These are phyloP conservation scores for Crotophaga sulcirostris DNA, from an alignment of 2,113 vertebrate genomes.

Conservation along the genomic window DNA sequence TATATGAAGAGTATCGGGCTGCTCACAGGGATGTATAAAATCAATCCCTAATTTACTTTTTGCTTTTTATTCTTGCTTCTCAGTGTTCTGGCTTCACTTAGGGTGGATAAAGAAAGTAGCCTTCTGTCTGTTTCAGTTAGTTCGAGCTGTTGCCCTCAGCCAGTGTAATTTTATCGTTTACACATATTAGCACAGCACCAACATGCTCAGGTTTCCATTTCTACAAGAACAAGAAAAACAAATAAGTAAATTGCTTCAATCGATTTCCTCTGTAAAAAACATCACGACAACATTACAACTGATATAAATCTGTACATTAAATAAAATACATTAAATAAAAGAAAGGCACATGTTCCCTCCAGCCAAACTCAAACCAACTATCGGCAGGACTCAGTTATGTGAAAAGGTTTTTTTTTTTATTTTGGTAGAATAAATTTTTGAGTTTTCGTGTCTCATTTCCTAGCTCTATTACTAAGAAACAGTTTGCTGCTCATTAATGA, in stretches of 20 bases:
- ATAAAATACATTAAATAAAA: neutral
- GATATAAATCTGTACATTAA: constrained; percentile 3
- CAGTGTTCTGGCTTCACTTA: neutral
- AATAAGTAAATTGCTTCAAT: neutral
- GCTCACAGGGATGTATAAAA: neutral
- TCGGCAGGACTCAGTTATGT: neutral
- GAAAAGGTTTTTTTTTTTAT: neutral
- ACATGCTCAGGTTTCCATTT: neutral
- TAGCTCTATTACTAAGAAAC: neutral
- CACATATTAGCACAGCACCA: neutral
- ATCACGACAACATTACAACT: neutral
- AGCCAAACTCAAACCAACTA: neutral
- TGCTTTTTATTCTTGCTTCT: constrained; percentile 12
- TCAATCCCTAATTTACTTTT: constrained; percentile 3
- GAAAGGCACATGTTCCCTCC: neutral
- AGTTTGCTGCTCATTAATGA: neutral
- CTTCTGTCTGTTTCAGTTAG: neutral
- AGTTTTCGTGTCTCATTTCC: neutral
- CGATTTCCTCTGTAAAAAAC: constrained; percentile 7
- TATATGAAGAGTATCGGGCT: neutral
- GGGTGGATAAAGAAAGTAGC: neutral
- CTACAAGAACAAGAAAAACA: neutral
- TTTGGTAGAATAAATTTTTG: neutral
- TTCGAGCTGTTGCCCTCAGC: neutral
- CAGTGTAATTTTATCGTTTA: constrained; percentile 4